These are phyloP conservation scores for Oryzaephilus surinamensis DNA, from an alignment of 1,140 invertebrate species.

Conservation along the genomic window DNA sequence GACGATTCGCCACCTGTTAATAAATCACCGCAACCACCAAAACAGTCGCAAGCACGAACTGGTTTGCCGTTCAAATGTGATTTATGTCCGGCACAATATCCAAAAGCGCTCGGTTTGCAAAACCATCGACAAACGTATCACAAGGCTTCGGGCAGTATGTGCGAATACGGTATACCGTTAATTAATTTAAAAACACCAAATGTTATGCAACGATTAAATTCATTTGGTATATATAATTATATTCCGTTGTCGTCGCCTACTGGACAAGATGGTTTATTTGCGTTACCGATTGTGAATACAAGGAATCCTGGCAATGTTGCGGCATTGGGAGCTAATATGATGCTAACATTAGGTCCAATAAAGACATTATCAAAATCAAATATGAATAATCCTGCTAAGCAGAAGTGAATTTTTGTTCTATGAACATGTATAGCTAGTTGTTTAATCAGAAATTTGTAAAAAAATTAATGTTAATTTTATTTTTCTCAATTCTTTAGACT, in stretches of 20 bases:
- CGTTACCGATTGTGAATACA: conserved; percentile 59
- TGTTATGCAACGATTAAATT: conserved; percentile 48
- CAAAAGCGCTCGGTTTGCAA: conserved; percentile 49
- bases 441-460: too few relatives aligned
- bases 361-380: too few relatives aligned
- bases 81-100: conserved; percentile 58
- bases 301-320: conserved; percentile 53
- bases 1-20: conserved; percentile 20
- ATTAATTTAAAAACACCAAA: conserved; percentile 58
- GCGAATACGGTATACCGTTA: conserved; percentile 58
- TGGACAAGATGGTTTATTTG: conserved; percentile 54
- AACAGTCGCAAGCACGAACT: conserved; percentile 16
- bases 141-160: conserved; percentile 40
- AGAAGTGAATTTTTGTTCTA: too few relatives aligned
- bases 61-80: conserved; percentile 50
- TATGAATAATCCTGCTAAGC: too few relatives aligned
- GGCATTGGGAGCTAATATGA: conserved; percentile 52
- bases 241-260: conserved; percentile 57
- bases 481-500: too few relatives aligned
- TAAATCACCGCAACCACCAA: conserved; percentile 6
- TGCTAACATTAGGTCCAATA: conserved; percentile 57
- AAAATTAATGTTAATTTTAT: too few relatives aligned
- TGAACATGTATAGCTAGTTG: too few relatives aligned
- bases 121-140: conserved; percentile 61
- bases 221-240: conserved; percentile 60